phyloP scores from a whole-genome alignment of 2,888 invertebrate species.

The Plagiodera versicolora region DNA sequence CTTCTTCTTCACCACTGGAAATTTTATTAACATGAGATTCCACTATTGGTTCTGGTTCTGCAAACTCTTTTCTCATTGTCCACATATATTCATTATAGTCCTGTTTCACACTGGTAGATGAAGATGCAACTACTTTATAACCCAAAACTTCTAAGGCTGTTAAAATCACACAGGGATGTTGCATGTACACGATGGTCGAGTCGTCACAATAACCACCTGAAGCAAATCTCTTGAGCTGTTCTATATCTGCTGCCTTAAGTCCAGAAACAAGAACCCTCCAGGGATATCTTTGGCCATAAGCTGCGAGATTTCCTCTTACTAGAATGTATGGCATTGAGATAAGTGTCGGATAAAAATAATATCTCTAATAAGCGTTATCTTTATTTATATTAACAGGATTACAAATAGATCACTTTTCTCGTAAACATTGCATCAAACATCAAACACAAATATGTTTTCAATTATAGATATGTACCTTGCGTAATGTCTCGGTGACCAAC shows the following conservation, averaged over 20 bases:
- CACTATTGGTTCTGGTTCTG: slow-evolving; percentile 72
- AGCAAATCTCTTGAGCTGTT: slow-evolving; percentile 79
- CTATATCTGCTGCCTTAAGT: slow-evolving; percentile 81
- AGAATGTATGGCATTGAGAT: slow-evolving; percentile 82
- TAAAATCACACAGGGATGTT: slow-evolving; percentile 85
- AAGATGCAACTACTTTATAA: slow-evolving; percentile 85
- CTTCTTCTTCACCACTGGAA: slow-evolving; percentile 21
- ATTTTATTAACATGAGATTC: slow-evolving; percentile 16
- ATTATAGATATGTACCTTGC: too few relatives aligned
- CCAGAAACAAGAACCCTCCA: slow-evolving; percentile 87
- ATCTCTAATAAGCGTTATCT: background rate
- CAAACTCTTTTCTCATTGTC: slow-evolving; percentile 90
- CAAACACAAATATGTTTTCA: too few relatives aligned
- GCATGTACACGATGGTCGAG: slow-evolving; percentile 81
- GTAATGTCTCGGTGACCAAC: too few relatives aligned
- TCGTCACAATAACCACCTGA: slow-evolving; percentile 84
- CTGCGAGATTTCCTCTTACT: slow-evolving; percentile 85
- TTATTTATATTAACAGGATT: background rate
- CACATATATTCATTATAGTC: slow-evolving; percentile 91
- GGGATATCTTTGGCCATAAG: slow-evolving; percentile 83
- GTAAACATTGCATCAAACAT: too few relatives aligned
- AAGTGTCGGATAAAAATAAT: background rate
- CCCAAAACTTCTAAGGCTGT: slow-evolving; percentile 86
- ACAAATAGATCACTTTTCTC: too few relatives aligned
- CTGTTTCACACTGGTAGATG: slow-evolving; percentile 82